These are phyloP conservation scores for Euzophera pinguis DNA, from an alignment of 2,888 invertebrate species.

Conservation along the genomic window DNA sequence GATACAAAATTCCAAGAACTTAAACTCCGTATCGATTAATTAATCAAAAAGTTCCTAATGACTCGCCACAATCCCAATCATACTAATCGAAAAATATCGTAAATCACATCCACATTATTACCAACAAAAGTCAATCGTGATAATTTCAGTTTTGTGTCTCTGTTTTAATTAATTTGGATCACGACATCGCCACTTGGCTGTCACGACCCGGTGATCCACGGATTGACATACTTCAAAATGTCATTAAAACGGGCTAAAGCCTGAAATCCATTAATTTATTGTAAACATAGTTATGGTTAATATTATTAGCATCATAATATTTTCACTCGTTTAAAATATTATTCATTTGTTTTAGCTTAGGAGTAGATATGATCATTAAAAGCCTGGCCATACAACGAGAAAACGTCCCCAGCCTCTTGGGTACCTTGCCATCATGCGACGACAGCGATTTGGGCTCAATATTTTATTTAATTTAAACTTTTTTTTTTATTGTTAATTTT, in stretches of 20 bases:
- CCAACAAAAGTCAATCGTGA: constrained; percentile 64
- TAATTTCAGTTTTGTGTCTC: constrained; percentile 73
- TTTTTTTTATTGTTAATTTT: too few species aligned
- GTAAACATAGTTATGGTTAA: too few species aligned
- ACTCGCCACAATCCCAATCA: not conserved
- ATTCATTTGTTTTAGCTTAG: too few species aligned
- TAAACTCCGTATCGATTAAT: not conserved
- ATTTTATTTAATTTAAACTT: too few species aligned
- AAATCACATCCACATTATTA: constrained; percentile 52
- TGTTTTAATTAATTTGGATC: constrained; percentile 79
- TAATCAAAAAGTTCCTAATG: not conserved
- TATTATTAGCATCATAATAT: too few species aligned
- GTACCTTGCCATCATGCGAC: too few species aligned
- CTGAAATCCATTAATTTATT: not conserved
- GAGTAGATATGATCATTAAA: too few species aligned
- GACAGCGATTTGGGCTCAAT: too few species aligned
- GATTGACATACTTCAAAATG: constrained; percentile 79
- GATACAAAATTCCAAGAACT: not conserved
- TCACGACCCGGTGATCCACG: constrained; percentile 68
- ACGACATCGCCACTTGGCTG: constrained; percentile 77
- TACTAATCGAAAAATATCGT: constrained; percentile 13
- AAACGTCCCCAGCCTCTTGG: too few species aligned
- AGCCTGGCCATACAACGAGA: too few species aligned
- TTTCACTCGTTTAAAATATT: too few species aligned
- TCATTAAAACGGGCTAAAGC: constrained; percentile 60